A percentile compares a stretch with the other conserved stretches of the same genome.
phyloP scores from a whole-genome alignment of 2,888 invertebrate genomes.

The Polymixis lichenea region DNA sequence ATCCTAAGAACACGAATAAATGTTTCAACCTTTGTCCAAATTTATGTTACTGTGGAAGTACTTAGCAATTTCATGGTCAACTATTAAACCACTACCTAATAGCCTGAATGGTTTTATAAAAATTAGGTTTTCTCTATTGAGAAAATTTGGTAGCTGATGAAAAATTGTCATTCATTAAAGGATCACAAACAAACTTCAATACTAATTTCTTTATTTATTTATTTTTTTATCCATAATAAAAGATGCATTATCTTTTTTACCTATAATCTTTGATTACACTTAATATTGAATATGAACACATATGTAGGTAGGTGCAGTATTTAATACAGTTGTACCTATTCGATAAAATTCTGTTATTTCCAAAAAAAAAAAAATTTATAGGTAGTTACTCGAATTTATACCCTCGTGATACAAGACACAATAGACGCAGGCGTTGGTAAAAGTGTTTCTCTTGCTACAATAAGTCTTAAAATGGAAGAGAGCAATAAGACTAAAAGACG shows the following conservation, averaged over 20 bases:
- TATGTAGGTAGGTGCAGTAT: not conserved
- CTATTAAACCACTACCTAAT: not conserved
- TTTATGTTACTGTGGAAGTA: not conserved
- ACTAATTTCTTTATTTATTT: not conserved
- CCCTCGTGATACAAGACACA: not conserved
- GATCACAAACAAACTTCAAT: conserved; percentile 28
- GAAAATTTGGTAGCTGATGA: not conserved
- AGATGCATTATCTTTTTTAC: no score
- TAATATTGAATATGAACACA: not conserved
- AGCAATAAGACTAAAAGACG: not conserved
- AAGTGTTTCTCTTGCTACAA: not conserved
- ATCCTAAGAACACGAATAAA: no score
- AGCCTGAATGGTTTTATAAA: no score
- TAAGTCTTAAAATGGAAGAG: not conserved
- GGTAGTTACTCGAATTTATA: not conserved
- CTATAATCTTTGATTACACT: conserved; percentile 19
- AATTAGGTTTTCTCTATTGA: not conserved
- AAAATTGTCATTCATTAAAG: not conserved
- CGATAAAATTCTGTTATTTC: not conserved
- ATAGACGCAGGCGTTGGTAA: not conserved
- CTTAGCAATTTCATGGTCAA: not conserved
- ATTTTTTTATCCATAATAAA: not conserved
- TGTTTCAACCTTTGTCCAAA: not conserved
- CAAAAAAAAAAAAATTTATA: not conserved
- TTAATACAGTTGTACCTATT: not conserved